Conservation (phyloP, 2,113 vertebrate species). For the Poicephalus gulielmi region DNA sequence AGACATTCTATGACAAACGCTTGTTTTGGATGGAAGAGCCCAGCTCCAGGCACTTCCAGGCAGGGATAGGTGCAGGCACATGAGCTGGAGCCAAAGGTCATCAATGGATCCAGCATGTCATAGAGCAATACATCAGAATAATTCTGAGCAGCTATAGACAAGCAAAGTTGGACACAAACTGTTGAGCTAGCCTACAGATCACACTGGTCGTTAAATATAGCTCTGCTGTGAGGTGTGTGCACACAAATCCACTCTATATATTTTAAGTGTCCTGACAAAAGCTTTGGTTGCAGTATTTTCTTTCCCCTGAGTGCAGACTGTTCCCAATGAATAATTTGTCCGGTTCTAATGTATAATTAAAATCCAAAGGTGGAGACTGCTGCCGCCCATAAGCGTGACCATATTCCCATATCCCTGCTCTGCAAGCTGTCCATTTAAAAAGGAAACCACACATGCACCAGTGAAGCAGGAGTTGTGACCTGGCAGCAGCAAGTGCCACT, state of each 20-base stretch:
- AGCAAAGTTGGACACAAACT: background rate
- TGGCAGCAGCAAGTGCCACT: fast-evolving
- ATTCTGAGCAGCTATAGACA: background rate
- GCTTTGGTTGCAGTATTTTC: constrained; percentile 6
- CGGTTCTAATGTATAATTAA: constrained; percentile 38
- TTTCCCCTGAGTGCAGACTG: constrained; percentile 28
- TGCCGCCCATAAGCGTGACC: constrained; percentile 18
- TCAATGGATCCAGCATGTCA: background rate
- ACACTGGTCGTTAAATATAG: background rate
- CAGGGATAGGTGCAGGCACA: background rate
- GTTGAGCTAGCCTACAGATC: background rate
- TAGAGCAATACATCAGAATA: background rate
- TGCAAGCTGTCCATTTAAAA: background rate
- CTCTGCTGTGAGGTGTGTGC: background rate
- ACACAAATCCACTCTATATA: background rate
- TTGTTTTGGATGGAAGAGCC: background rate
- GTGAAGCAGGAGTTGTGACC: background rate
- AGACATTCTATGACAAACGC: background rate
- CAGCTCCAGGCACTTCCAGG: background rate
- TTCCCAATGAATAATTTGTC: constrained; percentile 44
- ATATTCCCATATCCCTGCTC: constrained; percentile 15
- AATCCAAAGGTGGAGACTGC: constrained; percentile 14
- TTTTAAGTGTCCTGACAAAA: constrained; percentile 10
- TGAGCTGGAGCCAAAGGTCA: background rate
- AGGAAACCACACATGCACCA: background rate